Percentiles rank a stretch among this genome's conserved stretches.
phyloP scores from a whole-genome alignment of 2,888 invertebrate genomes.

The Rhingia campestris region DNA sequence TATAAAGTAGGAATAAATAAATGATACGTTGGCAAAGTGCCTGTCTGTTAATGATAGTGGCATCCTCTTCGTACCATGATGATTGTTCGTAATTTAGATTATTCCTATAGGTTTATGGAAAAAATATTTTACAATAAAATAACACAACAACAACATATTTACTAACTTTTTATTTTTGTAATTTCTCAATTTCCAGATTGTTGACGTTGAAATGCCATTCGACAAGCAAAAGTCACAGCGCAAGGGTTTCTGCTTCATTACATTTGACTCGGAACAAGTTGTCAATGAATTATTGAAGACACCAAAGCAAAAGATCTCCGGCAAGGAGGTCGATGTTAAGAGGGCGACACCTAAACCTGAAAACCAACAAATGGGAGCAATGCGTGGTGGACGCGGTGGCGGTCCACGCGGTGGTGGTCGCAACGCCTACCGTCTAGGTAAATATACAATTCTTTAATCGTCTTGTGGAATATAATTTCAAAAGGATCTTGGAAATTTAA shows the following conservation, averaged over 20 bases:
- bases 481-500: conserved; percentile 33
- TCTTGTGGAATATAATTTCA: conserved; percentile 53
- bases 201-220: conserved; percentile 97
- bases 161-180: conserved; percentile 16
- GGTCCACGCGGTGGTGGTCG: conserved; percentile 88
- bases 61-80: too few species aligned
- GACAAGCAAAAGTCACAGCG: conserved; percentile 98
- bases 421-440: conserved; percentile 84
- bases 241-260: conserved; percentile 98
- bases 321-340: conserved; percentile 97
- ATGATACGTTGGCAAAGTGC: too few species aligned
- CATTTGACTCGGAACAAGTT: conserved; percentile 97
- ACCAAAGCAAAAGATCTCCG: conserved; percentile 95
- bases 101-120: too few species aligned
- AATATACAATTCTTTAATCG: conserved; percentile 66
- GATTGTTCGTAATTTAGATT: too few species aligned
- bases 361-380: conserved; percentile 86
- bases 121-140: background rate
- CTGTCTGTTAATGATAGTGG: too few species aligned
- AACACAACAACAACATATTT: background rate
- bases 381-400: conserved; percentile 87
- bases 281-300: conserved; percentile 95
- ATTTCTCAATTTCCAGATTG: conserved; percentile 86
- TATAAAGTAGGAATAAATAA: too few species aligned
- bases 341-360: conserved; percentile 96